Conservation (phyloP, 2,888 invertebrate species). For the Ormyrus labotus region DNA sequence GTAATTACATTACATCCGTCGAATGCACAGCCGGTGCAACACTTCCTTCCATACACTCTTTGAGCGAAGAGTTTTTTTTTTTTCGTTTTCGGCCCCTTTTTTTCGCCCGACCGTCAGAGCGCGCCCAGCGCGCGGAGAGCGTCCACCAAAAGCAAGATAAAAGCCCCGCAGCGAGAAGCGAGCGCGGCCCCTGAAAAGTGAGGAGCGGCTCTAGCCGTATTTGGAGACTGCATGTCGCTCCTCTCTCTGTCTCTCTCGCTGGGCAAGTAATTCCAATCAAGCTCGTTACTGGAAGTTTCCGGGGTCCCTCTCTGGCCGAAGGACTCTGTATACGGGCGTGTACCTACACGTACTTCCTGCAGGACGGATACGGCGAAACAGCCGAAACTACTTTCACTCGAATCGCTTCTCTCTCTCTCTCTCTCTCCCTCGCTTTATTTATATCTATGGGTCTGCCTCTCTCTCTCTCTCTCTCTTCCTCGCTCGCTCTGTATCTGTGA, state of each 20-base stretch:
- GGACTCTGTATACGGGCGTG: no score
- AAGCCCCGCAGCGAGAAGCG: no score
- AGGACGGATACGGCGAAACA: constrained; percentile 7
- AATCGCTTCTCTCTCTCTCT: constrained; percentile 28
- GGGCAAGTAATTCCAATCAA: constrained; percentile 58
- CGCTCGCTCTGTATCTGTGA: no score
- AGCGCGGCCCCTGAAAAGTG: no score
- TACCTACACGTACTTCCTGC: background rate
- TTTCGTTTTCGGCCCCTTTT: no score
- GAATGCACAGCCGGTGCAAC: no score
- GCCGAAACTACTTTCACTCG: constrained; percentile 35
- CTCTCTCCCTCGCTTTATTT: background rate
- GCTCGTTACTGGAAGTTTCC: constrained; percentile 63
- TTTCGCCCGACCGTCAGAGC: no score
- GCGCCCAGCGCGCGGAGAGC: background rate
- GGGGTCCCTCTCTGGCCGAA: background rate
- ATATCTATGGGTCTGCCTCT: background rate
- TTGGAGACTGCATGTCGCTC: constrained; percentile 13
- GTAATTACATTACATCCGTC: no score
- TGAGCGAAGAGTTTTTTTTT: no score
- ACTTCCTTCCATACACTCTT: no score
- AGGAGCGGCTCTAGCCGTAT: background rate
- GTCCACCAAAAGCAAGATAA: background rate
- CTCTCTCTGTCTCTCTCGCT: background rate
- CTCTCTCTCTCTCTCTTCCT: constrained; percentile 22